Evolutionary conservation across 1,140 invertebrate species (phyloP).

Genomic region (Drosophila rhopaloa): DNA sequence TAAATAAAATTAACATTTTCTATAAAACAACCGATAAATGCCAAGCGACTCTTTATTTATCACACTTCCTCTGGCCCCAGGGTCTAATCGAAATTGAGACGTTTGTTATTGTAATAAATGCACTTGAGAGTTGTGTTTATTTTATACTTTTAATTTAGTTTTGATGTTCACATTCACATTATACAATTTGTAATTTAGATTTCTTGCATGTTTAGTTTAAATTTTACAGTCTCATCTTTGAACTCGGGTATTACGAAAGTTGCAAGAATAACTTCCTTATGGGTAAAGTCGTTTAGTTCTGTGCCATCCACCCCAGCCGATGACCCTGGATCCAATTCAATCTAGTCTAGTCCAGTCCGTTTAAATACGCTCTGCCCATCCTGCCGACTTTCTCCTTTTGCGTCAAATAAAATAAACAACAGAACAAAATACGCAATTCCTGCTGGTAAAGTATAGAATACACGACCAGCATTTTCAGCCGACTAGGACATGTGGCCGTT

Average conservation of each 20-base stretch:
- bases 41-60: constrained; percentile 4
- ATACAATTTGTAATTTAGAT: constrained; percentile 66
- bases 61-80: neutral
- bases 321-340: constrained; percentile 4
- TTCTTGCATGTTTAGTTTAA: constrained; percentile 70
- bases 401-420: constrained; percentile 54
- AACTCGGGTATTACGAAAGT: constrained; percentile 75
- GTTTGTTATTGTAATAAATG: constrained; percentile 34
- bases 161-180: constrained; percentile 70
- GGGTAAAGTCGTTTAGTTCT: constrained; percentile 35
- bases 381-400: constrained; percentile 5
- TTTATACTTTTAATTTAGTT: constrained; percentile 71
- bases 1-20: constrained; percentile 82
- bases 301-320: constrained; percentile 16
- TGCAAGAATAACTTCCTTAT: constrained; percentile 73
- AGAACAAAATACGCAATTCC: constrained; percentile 57
- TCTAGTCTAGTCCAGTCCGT: neutral
- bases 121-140: constrained; percentile 49
- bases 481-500: constrained; percentile 10
- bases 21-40: constrained; percentile 60
- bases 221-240: constrained; percentile 82
- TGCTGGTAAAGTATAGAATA: constrained; percentile 31
- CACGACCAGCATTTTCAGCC: constrained; percentile 23
- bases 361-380: neutral
- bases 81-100: constrained; percentile 11